Evolutionary conservation across 2,113 vertebrate species (phyloP).

Genomic region (Mugil cephalus): DNA sequence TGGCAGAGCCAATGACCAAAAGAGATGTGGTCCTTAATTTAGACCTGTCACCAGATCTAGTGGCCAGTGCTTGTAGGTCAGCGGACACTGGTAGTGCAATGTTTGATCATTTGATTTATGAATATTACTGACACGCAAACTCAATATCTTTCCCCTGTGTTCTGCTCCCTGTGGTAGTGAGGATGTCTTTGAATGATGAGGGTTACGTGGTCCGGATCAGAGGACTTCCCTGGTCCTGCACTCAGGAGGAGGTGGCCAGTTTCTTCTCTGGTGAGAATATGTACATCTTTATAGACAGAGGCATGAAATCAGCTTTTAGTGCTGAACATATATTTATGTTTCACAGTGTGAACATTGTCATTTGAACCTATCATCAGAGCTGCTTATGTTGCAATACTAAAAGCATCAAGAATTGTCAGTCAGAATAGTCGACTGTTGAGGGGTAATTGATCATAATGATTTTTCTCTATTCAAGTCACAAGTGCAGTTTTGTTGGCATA

Average conservation of each 20-base stretch:
- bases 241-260: constrained; percentile 85
- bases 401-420: too few relatives aligned
- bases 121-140: background rate
- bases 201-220: constrained; percentile 88
- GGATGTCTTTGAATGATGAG: constrained; percentile 85
- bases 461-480: background rate
- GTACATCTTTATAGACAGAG: background rate
- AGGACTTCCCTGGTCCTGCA: constrained; percentile 89
- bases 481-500: background rate
- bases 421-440: too few relatives aligned
- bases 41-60: background rate
- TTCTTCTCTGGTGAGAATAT: constrained; percentile 86
- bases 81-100: background rate
- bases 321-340: background rate
- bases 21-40: constrained; percentile 6
- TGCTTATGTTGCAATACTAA: too few relatives aligned
- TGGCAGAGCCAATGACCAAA: background rate
- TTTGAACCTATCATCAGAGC: too few relatives aligned
- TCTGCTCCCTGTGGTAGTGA: constrained; percentile 58
- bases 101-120: background rate
- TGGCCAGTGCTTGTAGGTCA: background rate
- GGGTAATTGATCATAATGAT: too few relatives aligned
- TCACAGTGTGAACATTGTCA: too few relatives aligned
- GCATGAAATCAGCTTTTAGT: background rate
- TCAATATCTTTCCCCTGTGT: constrained; percentile 21